Evolutionary conservation across 2,888 invertebrate genomes (phyloP), one percentile per base, ranked within the genome.

Genomic region (Macrosoma leucophasiata): DNA sequence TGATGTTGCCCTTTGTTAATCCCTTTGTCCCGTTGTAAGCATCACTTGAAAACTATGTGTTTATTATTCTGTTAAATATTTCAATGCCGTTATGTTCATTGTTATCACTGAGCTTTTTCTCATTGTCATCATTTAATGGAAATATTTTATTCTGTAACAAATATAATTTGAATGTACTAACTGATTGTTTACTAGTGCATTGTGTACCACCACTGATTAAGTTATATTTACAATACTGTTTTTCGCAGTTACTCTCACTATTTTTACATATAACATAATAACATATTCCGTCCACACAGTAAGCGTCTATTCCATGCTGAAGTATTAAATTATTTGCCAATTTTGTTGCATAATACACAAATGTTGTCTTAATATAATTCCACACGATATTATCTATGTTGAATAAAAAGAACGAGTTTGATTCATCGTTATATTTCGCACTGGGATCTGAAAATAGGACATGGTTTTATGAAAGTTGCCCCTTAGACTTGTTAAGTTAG

Each of bases 201-300:
- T 56, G 56, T 35, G 53, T 50, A 37, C 51, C 50, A 18, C 58
- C 62, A 3, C 49, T 64, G 12, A 72, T 35, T 36, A 72, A 48
- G 41, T 63, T 43, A 41, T 66, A 74, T 29, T 60, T 64, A 43
- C 70, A 74, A 44, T 62, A 60, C 21, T 48, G 41, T 13, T 52
- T 19, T 38, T 52, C 47, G 38, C 68, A 70, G 13, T 56, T 46
- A 1, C 45, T n/a, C n/a, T n/a, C n/a, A n/a, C n/a, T 42, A 9
- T 55, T 18, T 33, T 61, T 46, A 35, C 68, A 70, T 14, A 45
- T 29, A n/a, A 54, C 55, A 29, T 67, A 75, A 34, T 66, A 67
- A 44, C 74, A 74, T 15, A 64, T 41, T 5, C 70, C 70, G 9
- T 64, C 56, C 2, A 46, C 39, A 38, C 76, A 77, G 29, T 58